Base-by-base conservation (phyloP, 2,797 vertebrate species). In the Coregonus ussuriensis region DNA sequence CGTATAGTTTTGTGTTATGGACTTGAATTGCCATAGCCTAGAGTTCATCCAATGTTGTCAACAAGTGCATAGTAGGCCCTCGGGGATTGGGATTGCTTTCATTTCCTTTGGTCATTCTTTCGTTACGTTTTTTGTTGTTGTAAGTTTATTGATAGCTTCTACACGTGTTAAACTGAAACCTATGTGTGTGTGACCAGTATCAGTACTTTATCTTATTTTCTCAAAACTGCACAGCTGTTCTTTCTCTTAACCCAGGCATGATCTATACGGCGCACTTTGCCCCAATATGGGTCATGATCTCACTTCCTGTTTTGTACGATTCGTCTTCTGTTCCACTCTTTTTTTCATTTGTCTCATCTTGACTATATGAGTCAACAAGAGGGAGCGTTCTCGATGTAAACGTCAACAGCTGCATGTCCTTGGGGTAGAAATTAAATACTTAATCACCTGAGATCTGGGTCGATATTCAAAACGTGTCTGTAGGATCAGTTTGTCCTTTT, bases 291-390 rank as follows among this genome's bases (percentile, higher is more conserved):
- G 65, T 35, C 16, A 47, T 47, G 3, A 70, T 37, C 67, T 69
- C 67, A 37, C 16, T 18, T 66, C 63, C 63, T 65, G 53, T 65
- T 66, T 33, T 13, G 21, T 29, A 65, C 25, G 1, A 16, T 66
- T 31, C 1, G 29, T 69, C 33, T 51, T 51, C 13, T 54, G 5
- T 6, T 71, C 25, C 47, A 9, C 51, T 25, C 41, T 13, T 71
- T 21, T 53, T 11, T 21, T 53, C 21, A 71, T 52, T 29, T 47
- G 14, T 77, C 83, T 87, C 41, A 63, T 75, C 82, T 81, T 62
- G 29, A 74, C 70, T 71, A 29, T 89, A 29, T 90, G 89, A 89
- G 83, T 90, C 85, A 90, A 79, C 73, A 21, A 47, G 66, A 72
- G 71, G 81, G 75, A 74, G 72, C 69, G 69, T 41, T 33, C 13